Evolutionary conservation across 2,888 invertebrate genomes (phyloP), one percentile per base, ranked within the genome.

Genomic region (Chaetogeoica ovagalla): DNA sequence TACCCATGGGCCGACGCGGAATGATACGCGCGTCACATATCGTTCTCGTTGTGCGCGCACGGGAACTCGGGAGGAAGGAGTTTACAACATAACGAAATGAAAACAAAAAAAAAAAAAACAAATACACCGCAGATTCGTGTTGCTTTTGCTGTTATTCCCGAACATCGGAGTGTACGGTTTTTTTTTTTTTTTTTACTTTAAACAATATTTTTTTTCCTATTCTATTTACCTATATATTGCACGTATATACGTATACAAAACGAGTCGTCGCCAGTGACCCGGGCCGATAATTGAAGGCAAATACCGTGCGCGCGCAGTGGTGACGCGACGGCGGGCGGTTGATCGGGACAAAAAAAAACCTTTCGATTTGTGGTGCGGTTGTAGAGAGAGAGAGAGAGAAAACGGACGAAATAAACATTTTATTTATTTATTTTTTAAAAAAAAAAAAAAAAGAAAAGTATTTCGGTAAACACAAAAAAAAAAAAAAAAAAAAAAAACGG

Each of bases 271-370:
- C n/a, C 66, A n/a, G n/a, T 48, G 59, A 68, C 59, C 66, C 8
- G 66, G 66, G 11, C 43, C 68, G 62, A 70, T 77, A 77, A 77
- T 70, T 77, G 77, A 69, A 77, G 69, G 37, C 62, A 77, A 77
- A 77, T 70, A 77, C 69, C 8, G 15, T 1, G 2, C 9, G 30
- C 8, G 15, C 11, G 2, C 9, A 30, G 59, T 43, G 43, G 68
- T 9, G 43, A 43, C 8, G 43, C 9, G 9, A 7, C 4, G 7
- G 39, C 7, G 4, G 68, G 30, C 68, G 6, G 69, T 68, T 69
- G 60, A 52, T 70, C 60, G 52, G 30, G 30, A 30, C n/a, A n/a
- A 30, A 30, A 30, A 30, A 52, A 77, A 70, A 70, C 77, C 70
- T 69, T 52, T 62, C n/a, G 52, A 15, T 48, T 3, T 15, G 48